These are phyloP conservation scores for Pelusios castaneus DNA, from an alignment of 2,113 vertebrate species.

Conservation along the genomic window DNA sequence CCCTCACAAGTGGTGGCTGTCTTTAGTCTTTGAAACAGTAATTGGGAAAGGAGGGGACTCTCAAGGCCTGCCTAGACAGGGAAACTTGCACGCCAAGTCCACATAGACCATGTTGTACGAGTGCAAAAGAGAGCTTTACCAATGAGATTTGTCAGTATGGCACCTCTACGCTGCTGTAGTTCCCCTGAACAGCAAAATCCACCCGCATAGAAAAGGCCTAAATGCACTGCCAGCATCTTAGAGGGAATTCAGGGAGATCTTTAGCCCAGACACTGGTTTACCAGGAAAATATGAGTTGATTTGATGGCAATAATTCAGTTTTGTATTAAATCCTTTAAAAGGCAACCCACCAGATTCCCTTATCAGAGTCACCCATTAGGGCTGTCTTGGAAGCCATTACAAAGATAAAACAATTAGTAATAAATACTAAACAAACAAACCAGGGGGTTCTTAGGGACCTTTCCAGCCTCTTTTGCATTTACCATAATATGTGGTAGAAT, in stretches of 20 bases:
- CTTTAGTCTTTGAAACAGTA: background rate
- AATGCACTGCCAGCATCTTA: background rate
- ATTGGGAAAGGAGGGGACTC: background rate
- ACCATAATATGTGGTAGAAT: background rate
- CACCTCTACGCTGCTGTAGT: background rate
- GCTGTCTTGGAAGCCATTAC: background rate
- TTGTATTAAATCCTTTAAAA: background rate
- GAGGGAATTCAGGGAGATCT: background rate
- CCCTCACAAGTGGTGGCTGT: background rate
- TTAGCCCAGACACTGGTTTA: background rate
- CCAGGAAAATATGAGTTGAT: background rate
- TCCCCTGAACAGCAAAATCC: background rate
- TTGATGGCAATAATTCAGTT: background rate
- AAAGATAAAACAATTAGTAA: background rate
- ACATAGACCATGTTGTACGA: background rate
- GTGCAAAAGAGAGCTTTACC: background rate
- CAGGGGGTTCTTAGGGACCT: background rate
- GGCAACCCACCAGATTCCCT: accelerated
- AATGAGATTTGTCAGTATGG: background rate
- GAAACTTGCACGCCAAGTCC: background rate
- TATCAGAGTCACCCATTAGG: background rate
- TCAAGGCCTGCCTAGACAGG: background rate
- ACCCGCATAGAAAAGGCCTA: background rate
- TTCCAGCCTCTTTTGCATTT: background rate
- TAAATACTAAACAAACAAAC: background rate